These are phyloP conservation scores for Carterocephalus palaemon DNA, from an alignment of 2,888 invertebrate species.

Conservation along the genomic window DNA sequence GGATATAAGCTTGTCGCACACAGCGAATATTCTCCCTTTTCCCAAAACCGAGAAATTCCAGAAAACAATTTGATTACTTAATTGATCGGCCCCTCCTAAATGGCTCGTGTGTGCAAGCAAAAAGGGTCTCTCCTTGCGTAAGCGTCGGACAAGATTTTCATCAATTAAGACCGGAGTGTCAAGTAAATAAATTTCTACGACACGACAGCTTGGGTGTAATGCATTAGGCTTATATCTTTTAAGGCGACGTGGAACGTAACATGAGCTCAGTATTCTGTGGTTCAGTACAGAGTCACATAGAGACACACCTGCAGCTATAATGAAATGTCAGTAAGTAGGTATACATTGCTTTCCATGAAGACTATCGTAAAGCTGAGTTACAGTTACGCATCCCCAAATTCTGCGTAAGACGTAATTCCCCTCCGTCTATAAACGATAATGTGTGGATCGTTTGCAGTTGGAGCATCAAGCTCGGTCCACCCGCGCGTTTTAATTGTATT, in stretches of 20 bases:
- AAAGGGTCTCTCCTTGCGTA: slow-evolving; percentile 40
- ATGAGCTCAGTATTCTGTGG: not conserved
- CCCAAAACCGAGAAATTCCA: slow-evolving; percentile 43
- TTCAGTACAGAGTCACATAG: too few species aligned
- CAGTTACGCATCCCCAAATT: not conserved
- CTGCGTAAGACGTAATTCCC: not conserved
- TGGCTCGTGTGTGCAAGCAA: slow-evolving; percentile 33
- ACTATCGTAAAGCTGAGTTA: slow-evolving; percentile 7
- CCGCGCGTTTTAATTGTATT: too few species aligned
- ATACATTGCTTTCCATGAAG: slow-evolving; percentile 1
- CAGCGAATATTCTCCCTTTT: slow-evolving; percentile 57
- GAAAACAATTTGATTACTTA: slow-evolving; percentile 61
- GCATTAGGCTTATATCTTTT: slow-evolving; percentile 33
- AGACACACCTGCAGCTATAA: too few species aligned
- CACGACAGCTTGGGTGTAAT: slow-evolving; percentile 39
- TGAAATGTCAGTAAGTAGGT: too few species aligned
- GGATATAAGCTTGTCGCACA: slow-evolving; percentile 38
- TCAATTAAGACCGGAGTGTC: slow-evolving; percentile 32
- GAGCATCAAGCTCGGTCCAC: too few species aligned
- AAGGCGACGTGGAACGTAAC: not conserved
- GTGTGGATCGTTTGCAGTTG: too few species aligned
- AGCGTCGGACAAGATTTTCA: slow-evolving; percentile 32
- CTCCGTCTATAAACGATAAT: slow-evolving; percentile 8
- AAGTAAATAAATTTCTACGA: slow-evolving; percentile 47
- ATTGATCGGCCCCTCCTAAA: slow-evolving; percentile 54